Percentiles rank a stretch among this genome's conserved stretches.
These are phyloP conservation scores for Lagodon rhomboides DNA, from an alignment of 2,797 vertebrate species.

Conservation along the genomic window DNA sequence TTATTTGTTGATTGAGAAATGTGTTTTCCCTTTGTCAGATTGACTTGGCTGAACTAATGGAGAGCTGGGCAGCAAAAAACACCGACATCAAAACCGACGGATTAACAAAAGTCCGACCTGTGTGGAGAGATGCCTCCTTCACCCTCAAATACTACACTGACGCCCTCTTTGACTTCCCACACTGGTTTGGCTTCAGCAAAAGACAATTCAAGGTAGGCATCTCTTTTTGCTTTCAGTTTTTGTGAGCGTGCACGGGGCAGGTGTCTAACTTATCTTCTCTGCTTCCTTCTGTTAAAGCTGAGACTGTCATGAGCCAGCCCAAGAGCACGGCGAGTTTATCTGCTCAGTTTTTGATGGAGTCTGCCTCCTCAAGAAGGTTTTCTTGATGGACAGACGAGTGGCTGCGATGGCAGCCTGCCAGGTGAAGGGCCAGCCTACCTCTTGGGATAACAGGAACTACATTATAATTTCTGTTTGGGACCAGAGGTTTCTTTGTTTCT, in stretches of 20 bases:
- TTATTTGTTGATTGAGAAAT: background rate
- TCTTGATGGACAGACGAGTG: background rate
- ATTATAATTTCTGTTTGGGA: background rate
- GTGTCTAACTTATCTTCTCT: constrained; percentile 5
- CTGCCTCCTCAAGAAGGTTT: constrained; percentile 6
- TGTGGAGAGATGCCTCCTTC: constrained; percentile 75
- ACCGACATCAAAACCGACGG: constrained; percentile 15
- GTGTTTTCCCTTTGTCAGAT: constrained; percentile 56
- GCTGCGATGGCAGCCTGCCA: background rate
- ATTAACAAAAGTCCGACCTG: constrained; percentile 8
- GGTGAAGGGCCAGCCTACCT: background rate
- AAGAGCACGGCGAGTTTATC: background rate
- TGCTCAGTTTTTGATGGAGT: background rate
- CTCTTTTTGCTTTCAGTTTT: background rate
- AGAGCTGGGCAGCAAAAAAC: constrained; percentile 57
- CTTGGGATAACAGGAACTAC: background rate
- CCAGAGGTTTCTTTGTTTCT: background rate
- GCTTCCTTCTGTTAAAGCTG: constrained; percentile 45
- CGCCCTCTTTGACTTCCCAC: constrained; percentile 81
- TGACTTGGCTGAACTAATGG: constrained; percentile 69
- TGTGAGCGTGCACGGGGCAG: background rate
- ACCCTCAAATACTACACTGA: constrained; percentile 80
- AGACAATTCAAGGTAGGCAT: constrained; percentile 66
- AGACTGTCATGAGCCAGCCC: constrained; percentile 39
- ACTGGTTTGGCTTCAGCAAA: constrained; percentile 82